A percentile compares a stretch with the other conserved stretches of the same genome.
Evolutionary conservation across 1,140 invertebrate species (phyloP).

Genomic region (Lasioglossum baleicum): DNA sequence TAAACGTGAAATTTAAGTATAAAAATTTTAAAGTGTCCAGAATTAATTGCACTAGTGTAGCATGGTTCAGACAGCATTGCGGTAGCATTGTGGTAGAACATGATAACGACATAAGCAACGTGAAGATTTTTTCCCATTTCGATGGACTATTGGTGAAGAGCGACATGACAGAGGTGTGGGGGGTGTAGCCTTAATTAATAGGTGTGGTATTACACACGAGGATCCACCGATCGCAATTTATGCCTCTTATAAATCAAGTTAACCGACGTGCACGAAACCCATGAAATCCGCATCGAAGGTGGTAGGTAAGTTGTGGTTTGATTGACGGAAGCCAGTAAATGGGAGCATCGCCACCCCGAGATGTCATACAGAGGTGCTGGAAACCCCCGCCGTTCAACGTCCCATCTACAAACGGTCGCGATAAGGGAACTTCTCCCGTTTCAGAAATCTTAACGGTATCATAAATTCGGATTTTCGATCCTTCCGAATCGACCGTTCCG

Average conservation of each 20-base stretch:
- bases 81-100: too few species aligned
- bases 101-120: too few species aligned
- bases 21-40: too few species aligned
- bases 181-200: constrained; percentile 6
- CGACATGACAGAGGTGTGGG: too few species aligned
- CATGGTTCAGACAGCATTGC: too few species aligned
- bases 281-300: constrained; percentile 40
- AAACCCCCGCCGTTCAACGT: neutral
- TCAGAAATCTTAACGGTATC: too few species aligned
- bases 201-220: neutral
- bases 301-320: constrained; percentile 38
- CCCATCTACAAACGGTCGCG: neutral
- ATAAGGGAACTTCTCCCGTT: neutral
- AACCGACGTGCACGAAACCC: constrained; percentile 43
- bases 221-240: constrained; percentile 19
- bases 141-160: too few species aligned
- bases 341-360: neutral
- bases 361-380: constrained; percentile 19
- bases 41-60: too few species aligned
- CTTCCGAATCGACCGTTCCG: neutral
- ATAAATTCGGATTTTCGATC: neutral
- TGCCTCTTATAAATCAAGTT: constrained; percentile 37
- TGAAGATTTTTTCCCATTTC: too few species aligned
- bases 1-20: too few species aligned
- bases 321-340: constrained; percentile 46